Percentiles rank a stretch among this genome's conserved stretches.
phyloP scores from a whole-genome alignment of 2,113 vertebrate species.

The Silurus asotus region DNA sequence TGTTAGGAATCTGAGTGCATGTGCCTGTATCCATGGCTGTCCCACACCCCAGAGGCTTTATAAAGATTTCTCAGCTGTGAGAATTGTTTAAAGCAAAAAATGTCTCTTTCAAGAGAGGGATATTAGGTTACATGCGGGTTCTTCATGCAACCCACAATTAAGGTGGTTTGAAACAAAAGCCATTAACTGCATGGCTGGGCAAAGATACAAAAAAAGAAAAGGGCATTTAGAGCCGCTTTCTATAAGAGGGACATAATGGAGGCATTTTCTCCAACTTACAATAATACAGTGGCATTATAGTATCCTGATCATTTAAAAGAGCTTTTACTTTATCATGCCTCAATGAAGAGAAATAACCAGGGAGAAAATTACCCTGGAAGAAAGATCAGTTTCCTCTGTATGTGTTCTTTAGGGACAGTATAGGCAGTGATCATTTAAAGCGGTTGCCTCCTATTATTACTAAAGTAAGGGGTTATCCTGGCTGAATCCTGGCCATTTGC shows the following conservation, averaged over 20 bases:
- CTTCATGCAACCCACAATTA: constrained; percentile 45
- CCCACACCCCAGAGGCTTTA: constrained; percentile 16
- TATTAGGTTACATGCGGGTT: constrained; percentile 28
- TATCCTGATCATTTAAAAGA: not conserved
- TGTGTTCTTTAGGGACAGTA: not conserved
- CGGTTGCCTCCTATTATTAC: not conserved
- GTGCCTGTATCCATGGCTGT: not conserved
- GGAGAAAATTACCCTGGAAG: not conserved
- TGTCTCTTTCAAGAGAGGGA: constrained; percentile 18
- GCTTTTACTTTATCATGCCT: not conserved
- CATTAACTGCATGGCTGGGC: constrained; percentile 55
- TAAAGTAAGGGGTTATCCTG: not conserved
- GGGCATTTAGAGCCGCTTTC: not conserved
- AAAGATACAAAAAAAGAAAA: not conserved
- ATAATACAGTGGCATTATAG: not conserved
- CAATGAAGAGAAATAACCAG: not conserved
- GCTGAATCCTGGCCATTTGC: too few species aligned
- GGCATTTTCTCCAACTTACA: constrained; percentile 25
- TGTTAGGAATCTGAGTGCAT: not conserved
- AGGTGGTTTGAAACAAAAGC: constrained; percentile 59
- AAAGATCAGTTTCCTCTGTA: not conserved
- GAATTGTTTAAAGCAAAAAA: constrained; percentile 1
- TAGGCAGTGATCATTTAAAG: not conserved
- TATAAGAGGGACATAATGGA: constrained; percentile 2
- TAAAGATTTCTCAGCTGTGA: constrained; percentile 32